Evolutionary conservation across 1,140 invertebrate genomes (phyloP), one percentile per base, ranked within the genome.

Genomic region (Ephestia elutella): DNA sequence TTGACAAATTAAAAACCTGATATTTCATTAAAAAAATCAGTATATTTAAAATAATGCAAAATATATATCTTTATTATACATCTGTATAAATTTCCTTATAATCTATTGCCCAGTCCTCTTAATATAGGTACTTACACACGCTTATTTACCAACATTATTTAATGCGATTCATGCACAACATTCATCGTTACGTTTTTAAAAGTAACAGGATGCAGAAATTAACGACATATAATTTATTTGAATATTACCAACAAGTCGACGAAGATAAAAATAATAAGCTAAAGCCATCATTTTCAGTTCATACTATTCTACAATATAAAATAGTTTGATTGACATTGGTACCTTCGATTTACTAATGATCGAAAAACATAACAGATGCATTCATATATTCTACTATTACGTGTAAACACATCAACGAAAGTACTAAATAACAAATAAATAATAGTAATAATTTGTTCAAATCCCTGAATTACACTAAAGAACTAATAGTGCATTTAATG

Each of bases 41-140:
- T n/a, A 5, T 49, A 8, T 49, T 17, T 49, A 3, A 49, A 49
- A 49, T 17, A 10, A 49, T 49, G 48, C n/a, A 18, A 17, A 18
- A 49, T 49, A 49, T 49, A 49, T 8, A 49, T 49, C 8, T 11
- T 35, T 2, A 11, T 11, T 35, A 11, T 35, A 35, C 21, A 25
- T 25, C 13, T 35, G 32, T 5, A 30, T 30, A 30, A 49, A 17
- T 32, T 62, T 68, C 65, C 71, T 75, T 79, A 75, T 10, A 67
- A 54, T 62, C 66, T 73, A 75, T 66, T 74, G 65, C 79, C 81
- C 81, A 78, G 66, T 84, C 81, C 81, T 68, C 70, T 80, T 82
- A 77, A 50, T 54, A 50, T 58, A 49, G 30, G 50, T 30, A 50
- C 44, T 21, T 62, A 54, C 51, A 20, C 38, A 54, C 32, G 15